phyloP scores from a whole-genome alignment of 1,140 invertebrate genomes.

The Plutomurus gul region DNA sequence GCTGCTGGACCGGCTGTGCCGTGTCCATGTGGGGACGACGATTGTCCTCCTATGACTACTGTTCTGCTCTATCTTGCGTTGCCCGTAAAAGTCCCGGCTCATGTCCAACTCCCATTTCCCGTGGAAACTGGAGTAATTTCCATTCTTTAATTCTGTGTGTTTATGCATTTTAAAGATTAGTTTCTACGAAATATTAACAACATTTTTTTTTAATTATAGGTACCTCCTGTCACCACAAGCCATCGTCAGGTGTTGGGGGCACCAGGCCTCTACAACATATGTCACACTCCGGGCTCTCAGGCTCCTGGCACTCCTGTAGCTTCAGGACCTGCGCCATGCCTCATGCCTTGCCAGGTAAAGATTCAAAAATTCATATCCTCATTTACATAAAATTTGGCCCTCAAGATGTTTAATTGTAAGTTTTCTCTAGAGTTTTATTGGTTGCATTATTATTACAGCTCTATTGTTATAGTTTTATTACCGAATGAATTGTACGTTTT shows the following conservation, averaged over 20 bases:
- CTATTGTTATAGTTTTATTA: too few species aligned
- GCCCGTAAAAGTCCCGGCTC: not conserved
- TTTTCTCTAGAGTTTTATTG: too few species aligned
- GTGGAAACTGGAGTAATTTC: not conserved
- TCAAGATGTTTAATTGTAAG: too few species aligned
- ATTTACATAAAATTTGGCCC: too few species aligned
- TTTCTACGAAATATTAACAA: too few species aligned
- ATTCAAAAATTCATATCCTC: not conserved
- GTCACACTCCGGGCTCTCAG: slow-evolving; percentile 30
- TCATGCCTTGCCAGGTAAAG: slow-evolving; percentile 46
- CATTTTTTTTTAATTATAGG: slow-evolving; percentile 31
- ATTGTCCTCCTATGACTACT: not conserved
- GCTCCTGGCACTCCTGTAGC: slow-evolving; percentile 7
- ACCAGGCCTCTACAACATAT: slow-evolving; percentile 42
- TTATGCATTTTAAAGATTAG: too few species aligned
- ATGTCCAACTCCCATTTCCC: too few species aligned
- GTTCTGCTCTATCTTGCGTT: not conserved
- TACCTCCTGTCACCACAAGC: slow-evolving; percentile 29
- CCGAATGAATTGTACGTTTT: too few species aligned
- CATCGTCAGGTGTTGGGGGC: slow-evolving; percentile 31
- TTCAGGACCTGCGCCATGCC: slow-evolving; percentile 39
- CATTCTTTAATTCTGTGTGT: not conserved
- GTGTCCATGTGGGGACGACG: not conserved
- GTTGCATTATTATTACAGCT: too few species aligned
- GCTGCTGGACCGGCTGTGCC: not conserved